Percentiles rank a stretch among this genome's conserved stretches.
Evolutionary conservation across 2,888 invertebrate genomes (phyloP).

Genomic region (Rhamphomyia laevipes): DNA sequence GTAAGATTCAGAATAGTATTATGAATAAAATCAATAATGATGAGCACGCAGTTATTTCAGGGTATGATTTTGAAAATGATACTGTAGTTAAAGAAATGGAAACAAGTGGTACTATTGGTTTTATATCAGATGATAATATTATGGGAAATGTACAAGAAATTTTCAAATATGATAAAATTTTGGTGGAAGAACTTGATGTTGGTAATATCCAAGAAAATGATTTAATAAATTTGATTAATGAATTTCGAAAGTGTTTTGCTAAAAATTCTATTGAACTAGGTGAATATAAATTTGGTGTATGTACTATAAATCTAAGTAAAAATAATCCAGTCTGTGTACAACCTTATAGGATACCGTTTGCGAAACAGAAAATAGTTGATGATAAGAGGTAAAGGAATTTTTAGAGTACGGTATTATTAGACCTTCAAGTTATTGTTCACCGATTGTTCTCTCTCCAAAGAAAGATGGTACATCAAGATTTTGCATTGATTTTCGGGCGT

Average conservation of each 20-base stretch:
- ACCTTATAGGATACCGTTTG: slow-evolving; percentile 3
- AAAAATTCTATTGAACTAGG: too few relatives aligned
- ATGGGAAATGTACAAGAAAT: background rate
- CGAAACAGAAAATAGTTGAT: slow-evolving; percentile 1
- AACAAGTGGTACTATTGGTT: background rate
- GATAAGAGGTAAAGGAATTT: slow-evolving; percentile 14
- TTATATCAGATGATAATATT: background rate
- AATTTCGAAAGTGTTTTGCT: background rate
- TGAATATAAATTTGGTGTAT: background rate
- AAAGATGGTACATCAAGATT: slow-evolving; percentile 15
- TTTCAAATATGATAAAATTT: background rate
- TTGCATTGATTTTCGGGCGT: too few relatives aligned
- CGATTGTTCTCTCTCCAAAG: slow-evolving; percentile 16
- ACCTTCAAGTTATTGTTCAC: slow-evolving; percentile 21
- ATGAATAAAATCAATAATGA: too few relatives aligned
- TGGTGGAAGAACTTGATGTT: background rate
- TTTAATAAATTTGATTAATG: background rate
- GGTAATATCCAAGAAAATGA: background rate
- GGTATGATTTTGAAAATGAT: too few relatives aligned
- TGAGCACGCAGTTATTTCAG: too few relatives aligned
- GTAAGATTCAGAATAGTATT: background rate
- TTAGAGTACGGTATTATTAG: slow-evolving; percentile 21
- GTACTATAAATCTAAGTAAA: background rate
- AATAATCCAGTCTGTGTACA: slow-evolving; percentile 2
- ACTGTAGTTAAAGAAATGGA: background rate